Evolutionary conservation across 2,113 vertebrate genomes (phyloP).

Genomic region (Brachyistius frenatus): DNA sequence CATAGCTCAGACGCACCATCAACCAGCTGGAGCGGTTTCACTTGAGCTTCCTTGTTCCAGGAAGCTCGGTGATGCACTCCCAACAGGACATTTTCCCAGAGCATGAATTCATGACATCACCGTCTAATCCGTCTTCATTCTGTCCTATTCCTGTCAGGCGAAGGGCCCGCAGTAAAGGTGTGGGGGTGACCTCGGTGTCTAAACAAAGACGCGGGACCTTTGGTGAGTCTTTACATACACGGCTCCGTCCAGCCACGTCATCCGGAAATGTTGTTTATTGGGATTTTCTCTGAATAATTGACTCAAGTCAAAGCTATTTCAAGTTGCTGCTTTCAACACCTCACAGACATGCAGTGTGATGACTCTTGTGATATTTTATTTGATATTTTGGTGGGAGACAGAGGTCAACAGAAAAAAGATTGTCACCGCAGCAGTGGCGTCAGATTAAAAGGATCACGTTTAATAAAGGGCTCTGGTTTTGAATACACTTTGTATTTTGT

Average conservation of each 20-base stretch:
- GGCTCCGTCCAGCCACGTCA: not conserved
- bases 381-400: slow-evolving; percentile 15
- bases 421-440: not conserved
- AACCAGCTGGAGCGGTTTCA: not conserved
- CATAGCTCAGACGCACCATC: not conserved
- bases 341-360: not conserved
- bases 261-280: slow-evolving; percentile 14
- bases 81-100: slow-evolving; percentile 33
- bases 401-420: not conserved
- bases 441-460: slow-evolving; percentile 20
- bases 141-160: slow-evolving; percentile 48
- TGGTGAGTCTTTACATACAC: not conserved
- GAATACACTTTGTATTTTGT: not conserved
- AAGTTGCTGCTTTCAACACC: not conserved
- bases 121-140: slow-evolving; percentile 63
- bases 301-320: slow-evolving; percentile 20
- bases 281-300: slow-evolving; percentile 15
- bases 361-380: not conserved
- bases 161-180: not conserved
- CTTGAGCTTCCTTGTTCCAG: slow-evolving; percentile 14
- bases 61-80: not conserved
- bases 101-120: slow-evolving; percentile 44
- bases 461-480: not conserved
- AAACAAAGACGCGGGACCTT: slow-evolving; percentile 51
- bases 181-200: slow-evolving; percentile 39